Evolutionary conservation across 2,888 invertebrate species (phyloP).

Genomic region (Fragum whitleyi): DNA sequence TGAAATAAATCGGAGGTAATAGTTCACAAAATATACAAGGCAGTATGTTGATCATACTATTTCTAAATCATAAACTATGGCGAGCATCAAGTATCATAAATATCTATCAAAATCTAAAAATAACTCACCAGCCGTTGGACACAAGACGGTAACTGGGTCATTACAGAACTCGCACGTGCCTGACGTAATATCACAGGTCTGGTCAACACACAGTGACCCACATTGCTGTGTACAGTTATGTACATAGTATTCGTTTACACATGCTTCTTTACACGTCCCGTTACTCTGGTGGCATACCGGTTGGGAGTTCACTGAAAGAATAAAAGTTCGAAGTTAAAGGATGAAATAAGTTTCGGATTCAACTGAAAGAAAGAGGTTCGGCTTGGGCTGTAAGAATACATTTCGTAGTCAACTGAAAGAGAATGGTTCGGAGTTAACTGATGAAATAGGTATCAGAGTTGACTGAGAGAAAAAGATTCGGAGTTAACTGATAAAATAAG

Average conservation of each 20-base stretch:
- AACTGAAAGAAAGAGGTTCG: no score
- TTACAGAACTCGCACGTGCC: slow-evolving; percentile 44
- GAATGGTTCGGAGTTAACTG: no score
- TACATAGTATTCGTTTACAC: slow-evolving; percentile 28
- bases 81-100: background rate
- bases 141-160: background rate
- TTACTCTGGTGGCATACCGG: slow-evolving; percentile 35
- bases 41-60: no score
- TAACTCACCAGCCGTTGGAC: background rate
- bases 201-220: slow-evolving; percentile 41
- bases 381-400: no score
- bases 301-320: slow-evolving; percentile 13
- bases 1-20: no score
- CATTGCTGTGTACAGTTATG: slow-evolving; percentile 34
- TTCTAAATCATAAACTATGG: no score
- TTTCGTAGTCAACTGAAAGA: no score
- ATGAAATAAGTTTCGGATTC: no score
- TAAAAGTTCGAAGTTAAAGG: background rate
- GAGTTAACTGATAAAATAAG: no score
- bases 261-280: slow-evolving; percentile 32
- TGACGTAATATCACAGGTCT: slow-evolving; percentile 29
- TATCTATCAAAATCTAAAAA: background rate
- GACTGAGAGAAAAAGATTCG: no score
- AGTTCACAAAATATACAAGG: no score
- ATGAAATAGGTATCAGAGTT: no score